Base-by-base conservation (phyloP, 2,888 invertebrate genomes). In the Liopterus haemorrhoidalis region DNA sequence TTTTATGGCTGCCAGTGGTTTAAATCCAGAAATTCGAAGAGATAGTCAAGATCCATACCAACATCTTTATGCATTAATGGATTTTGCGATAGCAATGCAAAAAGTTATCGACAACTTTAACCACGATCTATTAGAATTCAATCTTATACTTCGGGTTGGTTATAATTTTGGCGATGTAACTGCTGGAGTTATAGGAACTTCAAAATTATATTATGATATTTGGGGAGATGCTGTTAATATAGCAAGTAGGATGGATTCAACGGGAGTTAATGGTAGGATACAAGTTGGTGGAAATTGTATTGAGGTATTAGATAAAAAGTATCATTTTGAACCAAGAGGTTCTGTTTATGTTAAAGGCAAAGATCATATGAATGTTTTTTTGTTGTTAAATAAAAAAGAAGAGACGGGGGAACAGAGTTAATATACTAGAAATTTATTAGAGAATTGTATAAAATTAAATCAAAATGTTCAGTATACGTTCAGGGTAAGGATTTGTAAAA, bases 151-250 rank as follows among this genome's bases (percentile, higher is more conserved):
- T 22, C 74, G 88, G 49, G 85, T 93, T 49, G 94, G 94, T 2
- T 90, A 83, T 61, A 95, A 96, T 68, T 86, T 84, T 57, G 96
- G 96, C 0, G 94, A 95, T 56, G 93, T 97, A 0, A 95, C 95
- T 0, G 94, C 96, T 0, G 95, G 95, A 2, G 88, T 97, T 2
- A 95, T 97, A 41, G 96, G 96, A 0, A 94, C 94, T 5, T 89
- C 89, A 2, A 97, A 96, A 63, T 71, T 97, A 48, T 90, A 92
- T 65, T 97, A 95, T 59, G 96, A 96, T 66, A 96, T 96, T 57
- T 97, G 96, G 96, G 96, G 96, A 0, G 96, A 97, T 66, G 92
- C 96, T 0, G 96, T 97, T 0, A 97, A 97, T 66, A 93, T 96
- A 46, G 92, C 96, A 0, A 91, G 91, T 5, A 75, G 96, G 41